Base-by-base conservation (phyloP, 2,113 vertebrate species). In the Syngnathoides biaculeatus region DNA sequence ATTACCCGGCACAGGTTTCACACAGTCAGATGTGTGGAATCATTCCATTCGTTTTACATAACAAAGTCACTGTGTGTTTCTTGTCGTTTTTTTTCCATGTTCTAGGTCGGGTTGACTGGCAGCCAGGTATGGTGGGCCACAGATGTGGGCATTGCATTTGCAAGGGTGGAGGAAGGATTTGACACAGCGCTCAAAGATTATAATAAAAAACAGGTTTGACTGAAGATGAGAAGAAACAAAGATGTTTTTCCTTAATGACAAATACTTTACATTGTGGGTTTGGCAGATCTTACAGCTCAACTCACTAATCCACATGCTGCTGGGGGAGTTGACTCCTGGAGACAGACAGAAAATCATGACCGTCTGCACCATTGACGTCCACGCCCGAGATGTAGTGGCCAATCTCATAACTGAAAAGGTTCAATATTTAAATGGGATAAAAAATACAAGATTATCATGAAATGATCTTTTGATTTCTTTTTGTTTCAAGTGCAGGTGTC, bases 311-410 rank as follows among this genome's bases (percentile, higher is more conserved):
- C 94, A 96, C 93, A 95, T 93, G 93, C 91, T 95, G 84, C 93
- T 96, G 47, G 93, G 95, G 64, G 93, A 94, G 78, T 91, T 96
- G 84, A 92, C 92, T 72, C 93, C 80, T 73, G 93, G 94, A 62
- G 93, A 95, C 91, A 89, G 92, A 86, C 95, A 96, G 90, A 95
- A 94, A 90, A 94, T 95, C 83, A 92, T 94, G 95, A 95, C 95
- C 64, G 86, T 92, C 73, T 92, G 93, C 84, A 94, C 94, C 79
- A 93, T 92, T 84, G 95, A 97, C 86, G 95, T 95, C 83, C 93
- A 93, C 2, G 87, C 82, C 43, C 94, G 92, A 69, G 93, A 97
- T 67, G 91, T 94, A 81, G 94, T 93, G 71, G 94, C 92, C 78
- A 91, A 13, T 78, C 94, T 95, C 56, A 87, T 93, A 87, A 90